Evolutionary conservation across 2,888 invertebrate genomes (phyloP).

Genomic region (Athalia cordata): DNA sequence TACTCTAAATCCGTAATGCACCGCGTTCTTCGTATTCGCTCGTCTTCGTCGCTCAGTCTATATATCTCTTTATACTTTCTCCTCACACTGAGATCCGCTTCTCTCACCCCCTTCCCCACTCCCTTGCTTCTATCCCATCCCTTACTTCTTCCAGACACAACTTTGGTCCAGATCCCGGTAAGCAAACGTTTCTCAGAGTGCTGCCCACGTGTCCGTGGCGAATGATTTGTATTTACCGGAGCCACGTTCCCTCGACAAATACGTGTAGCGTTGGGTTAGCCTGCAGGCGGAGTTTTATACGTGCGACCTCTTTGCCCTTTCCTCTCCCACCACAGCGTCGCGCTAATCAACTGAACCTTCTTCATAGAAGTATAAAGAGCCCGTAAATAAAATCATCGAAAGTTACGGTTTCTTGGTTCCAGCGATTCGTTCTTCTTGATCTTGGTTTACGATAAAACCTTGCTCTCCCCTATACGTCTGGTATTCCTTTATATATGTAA

Average conservation of each 20-base stretch:
- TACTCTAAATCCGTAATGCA: slow-evolving; percentile 41
- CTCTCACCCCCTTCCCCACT: not conserved
- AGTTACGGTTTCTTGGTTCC: slow-evolving; percentile 28
- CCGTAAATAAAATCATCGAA: slow-evolving; percentile 42
- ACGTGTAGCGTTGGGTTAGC: slow-evolving; percentile 38
- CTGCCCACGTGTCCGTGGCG: slow-evolving; percentile 47
- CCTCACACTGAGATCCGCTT: not conserved
- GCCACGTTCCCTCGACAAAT: slow-evolving; percentile 59
- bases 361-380: slow-evolving; percentile 39
- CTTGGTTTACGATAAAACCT: slow-evolving; percentile 40
- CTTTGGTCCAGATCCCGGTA: slow-evolving; percentile 30
- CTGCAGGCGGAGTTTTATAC: slow-evolving; percentile 8
- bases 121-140: not conserved
- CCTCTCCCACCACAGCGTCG: not conserved
- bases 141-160: slow-evolving; percentile 20
- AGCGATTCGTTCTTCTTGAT: slow-evolving; percentile 36
- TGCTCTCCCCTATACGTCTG: not conserved
- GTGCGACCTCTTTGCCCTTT: slow-evolving; percentile 20
- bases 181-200: slow-evolving; percentile 47
- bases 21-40: slow-evolving; percentile 5
- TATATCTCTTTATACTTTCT: not conserved
- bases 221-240: slow-evolving; percentile 58
- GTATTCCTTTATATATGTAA: not conserved
- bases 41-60: not conserved
- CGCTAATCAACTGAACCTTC: slow-evolving; percentile 19